Conservation (phyloP, 2,797 vertebrate genomes). For the Ataeniobius toweri region DNA sequence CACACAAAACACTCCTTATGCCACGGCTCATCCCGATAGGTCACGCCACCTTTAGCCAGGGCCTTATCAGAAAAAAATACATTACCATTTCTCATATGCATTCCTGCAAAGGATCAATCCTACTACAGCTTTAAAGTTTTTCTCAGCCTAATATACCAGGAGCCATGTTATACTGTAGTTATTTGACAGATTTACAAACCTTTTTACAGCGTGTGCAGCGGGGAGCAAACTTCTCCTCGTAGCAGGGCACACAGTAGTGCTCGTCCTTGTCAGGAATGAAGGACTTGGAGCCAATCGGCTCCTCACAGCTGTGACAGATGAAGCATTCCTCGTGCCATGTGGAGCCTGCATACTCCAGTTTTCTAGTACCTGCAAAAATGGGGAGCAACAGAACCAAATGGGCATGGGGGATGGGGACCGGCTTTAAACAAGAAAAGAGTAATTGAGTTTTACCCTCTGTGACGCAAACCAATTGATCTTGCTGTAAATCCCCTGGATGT, state of each 20-base stretch:
- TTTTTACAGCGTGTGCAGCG: conserved; percentile 98
- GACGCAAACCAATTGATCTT: conserved; percentile 47
- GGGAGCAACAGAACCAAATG: conserved; percentile 22
- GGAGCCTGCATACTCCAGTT: conserved; percentile 94
- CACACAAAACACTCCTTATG: conserved; percentile 99
- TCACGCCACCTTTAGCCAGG: conserved; percentile 97
- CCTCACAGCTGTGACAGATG: conserved; percentile 94
- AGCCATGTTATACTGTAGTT: not conserved
- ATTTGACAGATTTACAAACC: conserved; percentile 70
- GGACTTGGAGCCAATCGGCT: conserved; percentile 95
- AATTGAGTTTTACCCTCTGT: conserved; percentile 35
- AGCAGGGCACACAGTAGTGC: conserved; percentile 97
- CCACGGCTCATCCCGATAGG: conserved; percentile 97
- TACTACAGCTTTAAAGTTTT: not conserved
- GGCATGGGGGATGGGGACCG: conserved; percentile 14
- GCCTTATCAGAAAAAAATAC: conserved; percentile 74
- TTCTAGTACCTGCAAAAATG: conserved; percentile 86
- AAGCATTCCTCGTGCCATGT: conserved; percentile 98
- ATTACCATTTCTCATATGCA: not conserved
- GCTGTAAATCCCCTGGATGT: conserved; percentile 25
- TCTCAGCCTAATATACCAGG: not conserved
- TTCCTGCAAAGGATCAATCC: not conserved
- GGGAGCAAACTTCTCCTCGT: conserved; percentile 98
- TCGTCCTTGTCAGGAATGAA: conserved; percentile 97
- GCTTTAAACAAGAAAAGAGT: conserved; percentile 30